Base-by-base conservation (phyloP, 2,888 invertebrate species). In the Drosophila pseudotakahashii region DNA sequence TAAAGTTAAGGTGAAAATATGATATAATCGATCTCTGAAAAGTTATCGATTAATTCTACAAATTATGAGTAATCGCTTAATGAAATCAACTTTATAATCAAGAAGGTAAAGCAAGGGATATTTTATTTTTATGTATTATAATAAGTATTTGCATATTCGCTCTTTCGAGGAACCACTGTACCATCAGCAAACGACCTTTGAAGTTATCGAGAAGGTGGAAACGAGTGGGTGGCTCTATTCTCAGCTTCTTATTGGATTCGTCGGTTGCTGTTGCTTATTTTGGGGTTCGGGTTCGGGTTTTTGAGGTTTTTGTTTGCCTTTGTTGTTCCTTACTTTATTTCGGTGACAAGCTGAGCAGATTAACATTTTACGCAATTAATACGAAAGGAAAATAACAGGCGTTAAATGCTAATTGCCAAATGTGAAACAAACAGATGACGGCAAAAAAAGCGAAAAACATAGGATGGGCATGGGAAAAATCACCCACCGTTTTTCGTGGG, bases 281-380 rank as follows among this genome's bases (percentile, higher is more conserved):
- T 44, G 7, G 26, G 19, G 13, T 58, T 36, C 16, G 26, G 19
- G 13, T 58, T 36, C n/a, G 36, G 30, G 36, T 7, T 32, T 59
- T 59, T 39, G 60, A 32, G 60, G 61, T 32, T 61, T 61, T 23
- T 23, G n/a, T 68, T 52, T 41, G 23, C 30, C 19, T 57, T 54
- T 63, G 14, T 55, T 52, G 45, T 47, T 59, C 13, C 47, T 62
- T 48, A 16, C 26, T 39, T 42, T 50, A 30, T 52, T 37, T 37
- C 37, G 30, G 50, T 48, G 53, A 76, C 67, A 58, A 58, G 62
- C 71, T 75, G 48, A 62, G 61, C 51, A 64, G 77, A 71, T 79
- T 83, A 59, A 71, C 77, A 84, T 76, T 76, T 80, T 71, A 57
- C 45, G 66, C 63, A 74, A 76, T 78, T 71, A 70, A 75, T 62